phyloP scores from a whole-genome alignment of 2,113 vertebrate species.

The Penelope pileata region DNA sequence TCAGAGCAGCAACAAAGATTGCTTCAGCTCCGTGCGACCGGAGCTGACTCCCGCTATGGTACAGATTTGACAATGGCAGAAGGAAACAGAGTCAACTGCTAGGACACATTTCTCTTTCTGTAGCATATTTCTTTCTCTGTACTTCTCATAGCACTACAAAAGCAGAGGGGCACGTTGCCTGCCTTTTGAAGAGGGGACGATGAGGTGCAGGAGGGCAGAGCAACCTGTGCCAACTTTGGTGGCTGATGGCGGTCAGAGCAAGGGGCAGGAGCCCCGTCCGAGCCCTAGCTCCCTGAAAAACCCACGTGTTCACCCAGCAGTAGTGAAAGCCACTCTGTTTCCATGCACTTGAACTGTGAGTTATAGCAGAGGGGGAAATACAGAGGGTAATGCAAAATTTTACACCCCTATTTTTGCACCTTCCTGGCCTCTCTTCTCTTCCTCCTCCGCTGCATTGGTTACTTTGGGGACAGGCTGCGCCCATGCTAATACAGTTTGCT shows the following conservation, averaged over 20 bases:
- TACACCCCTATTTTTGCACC: neutral
- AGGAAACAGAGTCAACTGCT: neutral
- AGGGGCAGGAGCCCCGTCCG: neutral
- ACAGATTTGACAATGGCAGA: neutral
- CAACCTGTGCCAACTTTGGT: neutral
- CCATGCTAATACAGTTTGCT: neutral
- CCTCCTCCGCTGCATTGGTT: neutral
- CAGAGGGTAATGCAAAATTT: neutral
- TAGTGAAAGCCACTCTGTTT: neutral
- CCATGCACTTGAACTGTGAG: neutral
- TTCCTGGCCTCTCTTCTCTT: neutral
- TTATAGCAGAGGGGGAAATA: neutral
- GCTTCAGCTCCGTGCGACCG: constrained; percentile 61
- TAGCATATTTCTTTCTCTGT: neutral
- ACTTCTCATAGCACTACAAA: neutral
- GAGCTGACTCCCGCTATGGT: constrained; percentile 59
- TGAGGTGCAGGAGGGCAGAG: neutral
- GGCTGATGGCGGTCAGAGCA: neutral
- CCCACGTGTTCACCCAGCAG: neutral
- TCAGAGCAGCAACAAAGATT: constrained; percentile 69
- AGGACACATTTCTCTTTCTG: neutral
- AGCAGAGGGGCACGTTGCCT: neutral
- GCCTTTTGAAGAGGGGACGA: neutral
- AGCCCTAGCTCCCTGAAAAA: neutral
- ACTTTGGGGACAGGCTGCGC: neutral